Percentiles rank a stretch among this genome's conserved stretches.
phyloP scores from a whole-genome alignment of 2,797 vertebrate species.

The Mus spretus region DNA sequence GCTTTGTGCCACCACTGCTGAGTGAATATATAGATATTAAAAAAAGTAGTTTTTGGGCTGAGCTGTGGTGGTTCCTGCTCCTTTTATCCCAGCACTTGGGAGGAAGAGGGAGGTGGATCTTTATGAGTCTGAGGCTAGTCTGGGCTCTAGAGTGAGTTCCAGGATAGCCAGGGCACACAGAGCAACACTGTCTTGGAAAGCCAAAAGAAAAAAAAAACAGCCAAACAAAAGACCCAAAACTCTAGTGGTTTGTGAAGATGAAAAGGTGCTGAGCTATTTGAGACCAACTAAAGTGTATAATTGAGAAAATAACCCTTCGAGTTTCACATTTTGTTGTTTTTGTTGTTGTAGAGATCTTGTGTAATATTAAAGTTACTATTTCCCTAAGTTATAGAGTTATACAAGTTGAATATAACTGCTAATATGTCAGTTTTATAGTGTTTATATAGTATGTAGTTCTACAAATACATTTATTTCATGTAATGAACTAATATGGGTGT shows the following conservation, averaged over 20 bases:
- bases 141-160: background rate
- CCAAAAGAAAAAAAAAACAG: background rate
- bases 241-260: constrained; percentile 28
- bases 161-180: background rate
- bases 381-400: constrained; percentile 37
- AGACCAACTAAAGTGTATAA: constrained; percentile 31
- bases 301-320: constrained; percentile 1
- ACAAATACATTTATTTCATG: constrained; percentile 42
- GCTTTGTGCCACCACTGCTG: background rate
- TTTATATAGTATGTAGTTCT: constrained; percentile 34
- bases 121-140: background rate
- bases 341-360: constrained; percentile 35
- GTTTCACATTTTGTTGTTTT: background rate
- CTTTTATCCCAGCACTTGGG: background rate
- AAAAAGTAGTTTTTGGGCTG: background rate
- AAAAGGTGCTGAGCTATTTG: constrained; percentile 26
- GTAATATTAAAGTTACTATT: constrained; percentile 44
- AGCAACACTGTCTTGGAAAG: background rate
- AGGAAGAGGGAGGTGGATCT: background rate
- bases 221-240: background rate
- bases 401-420: constrained; percentile 54
- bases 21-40: constrained; percentile 55
- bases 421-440: constrained; percentile 38
- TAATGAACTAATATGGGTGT: constrained; percentile 35
- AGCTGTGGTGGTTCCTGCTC: background rate